Percentiles rank a stretch among this genome's conserved stretches.
Conservation (phyloP, 2,113 vertebrate genomes). For the Sula dactylatra region DNA sequence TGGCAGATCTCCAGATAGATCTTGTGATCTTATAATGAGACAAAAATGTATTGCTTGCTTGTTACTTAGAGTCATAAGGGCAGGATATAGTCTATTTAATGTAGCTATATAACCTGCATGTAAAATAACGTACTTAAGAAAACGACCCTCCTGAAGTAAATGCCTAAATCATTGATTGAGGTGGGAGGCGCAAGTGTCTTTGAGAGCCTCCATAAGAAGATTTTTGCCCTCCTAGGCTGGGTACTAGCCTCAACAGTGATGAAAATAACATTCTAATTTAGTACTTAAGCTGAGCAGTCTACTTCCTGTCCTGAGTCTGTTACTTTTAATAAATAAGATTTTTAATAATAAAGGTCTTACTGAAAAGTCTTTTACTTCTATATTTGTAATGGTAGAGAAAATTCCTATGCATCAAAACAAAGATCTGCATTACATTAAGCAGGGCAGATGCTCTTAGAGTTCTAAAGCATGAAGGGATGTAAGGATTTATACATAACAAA, state of each 20-base stretch:
- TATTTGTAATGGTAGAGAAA: background rate
- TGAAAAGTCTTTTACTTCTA: background rate
- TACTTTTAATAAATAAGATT: background rate
- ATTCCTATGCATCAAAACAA: background rate
- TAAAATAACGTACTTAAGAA: background rate
- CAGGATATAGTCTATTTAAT: background rate
- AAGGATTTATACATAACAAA: background rate
- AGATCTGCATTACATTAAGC: background rate
- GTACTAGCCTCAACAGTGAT: background rate
- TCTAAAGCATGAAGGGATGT: background rate
- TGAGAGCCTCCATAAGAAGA: background rate
- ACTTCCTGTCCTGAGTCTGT: background rate
- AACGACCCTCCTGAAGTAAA: background rate
- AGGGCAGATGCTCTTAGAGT: background rate
- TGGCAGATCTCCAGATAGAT: background rate
- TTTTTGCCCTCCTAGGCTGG: background rate
- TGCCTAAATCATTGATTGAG: background rate
- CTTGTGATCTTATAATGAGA: background rate
- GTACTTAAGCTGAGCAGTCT: background rate
- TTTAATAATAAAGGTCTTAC: background rate
- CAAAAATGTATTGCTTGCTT: background rate
- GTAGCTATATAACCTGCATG: background rate
- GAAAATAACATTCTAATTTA: background rate
- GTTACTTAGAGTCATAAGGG: background rate
- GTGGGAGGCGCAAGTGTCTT: background rate